A percentile compares a stretch with the other conserved stretches of the same genome.
Evolutionary conservation across 1,140 invertebrate species (phyloP).

Genomic region (Octopus bimaculoides): DNA sequence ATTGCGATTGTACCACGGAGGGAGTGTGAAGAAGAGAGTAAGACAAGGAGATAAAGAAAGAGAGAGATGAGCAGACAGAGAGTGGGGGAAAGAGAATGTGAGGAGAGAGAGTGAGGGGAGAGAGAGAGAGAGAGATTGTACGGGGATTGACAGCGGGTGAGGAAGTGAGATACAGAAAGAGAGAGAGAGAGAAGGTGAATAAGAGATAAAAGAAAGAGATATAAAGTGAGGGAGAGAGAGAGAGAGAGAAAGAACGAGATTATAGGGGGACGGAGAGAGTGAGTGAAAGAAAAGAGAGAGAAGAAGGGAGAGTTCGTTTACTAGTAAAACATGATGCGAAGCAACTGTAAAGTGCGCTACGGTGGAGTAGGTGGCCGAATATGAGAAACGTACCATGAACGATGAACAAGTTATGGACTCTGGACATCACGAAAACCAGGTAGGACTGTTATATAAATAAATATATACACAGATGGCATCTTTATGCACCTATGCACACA

Average conservation of each 20-base stretch:
- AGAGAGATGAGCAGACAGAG: too few species aligned
- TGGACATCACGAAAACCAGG: slow-evolving; percentile 1
- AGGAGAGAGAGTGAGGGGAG: accelerated
- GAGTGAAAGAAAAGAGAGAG: neutral
- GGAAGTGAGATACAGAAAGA: accelerated
- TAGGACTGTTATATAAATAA: neutral
- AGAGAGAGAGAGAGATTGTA: too few species aligned
- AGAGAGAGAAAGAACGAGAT: neutral
- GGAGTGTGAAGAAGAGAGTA: too few species aligned
- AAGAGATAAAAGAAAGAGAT: too few species aligned
- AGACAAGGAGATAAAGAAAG: too few species aligned
- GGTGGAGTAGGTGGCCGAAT: neutral
- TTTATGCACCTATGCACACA: too few species aligned
- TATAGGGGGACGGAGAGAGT: neutral
- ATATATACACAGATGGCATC: too few species aligned
- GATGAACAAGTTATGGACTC: slow-evolving; percentile 1
- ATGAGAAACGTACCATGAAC: neutral
- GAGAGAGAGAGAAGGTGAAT: accelerated
- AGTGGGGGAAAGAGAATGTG: too few species aligned
- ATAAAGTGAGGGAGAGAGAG: too few species aligned
- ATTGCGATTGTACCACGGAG: too few species aligned
- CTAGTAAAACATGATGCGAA: too few species aligned
- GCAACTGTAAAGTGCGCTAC: too few species aligned
- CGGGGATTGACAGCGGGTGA: accelerated
- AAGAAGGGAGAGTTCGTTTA: neutral